These are phyloP conservation scores for Pongo pygmaeus DNA, from an alignment of 2,113 vertebrate genomes.

Conservation along the genomic window DNA sequence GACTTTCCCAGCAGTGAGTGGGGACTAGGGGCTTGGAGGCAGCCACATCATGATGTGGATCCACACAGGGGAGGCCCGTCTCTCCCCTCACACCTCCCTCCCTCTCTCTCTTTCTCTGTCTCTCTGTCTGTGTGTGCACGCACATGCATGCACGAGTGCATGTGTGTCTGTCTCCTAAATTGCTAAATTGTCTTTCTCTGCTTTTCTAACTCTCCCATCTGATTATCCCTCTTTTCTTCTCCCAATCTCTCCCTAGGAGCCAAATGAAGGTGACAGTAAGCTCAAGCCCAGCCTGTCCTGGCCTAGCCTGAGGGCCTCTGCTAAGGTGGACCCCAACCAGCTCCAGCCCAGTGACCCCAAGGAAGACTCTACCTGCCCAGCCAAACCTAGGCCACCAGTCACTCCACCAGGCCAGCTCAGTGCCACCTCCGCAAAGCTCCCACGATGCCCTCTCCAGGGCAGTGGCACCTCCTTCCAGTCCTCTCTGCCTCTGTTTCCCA, in stretches of 20 bases:
- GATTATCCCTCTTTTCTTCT: background rate
- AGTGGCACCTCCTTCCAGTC: background rate
- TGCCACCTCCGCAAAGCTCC: background rate
- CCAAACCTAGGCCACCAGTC: no score
- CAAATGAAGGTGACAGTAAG: background rate
- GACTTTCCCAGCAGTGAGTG: background rate
- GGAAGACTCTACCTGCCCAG: no score
- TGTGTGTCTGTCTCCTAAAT: no score
- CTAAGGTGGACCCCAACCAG: background rate
- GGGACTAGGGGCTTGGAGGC: background rate
- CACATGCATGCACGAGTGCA: fast-evolving
- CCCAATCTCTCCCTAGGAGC: background rate
- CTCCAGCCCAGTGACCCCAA: background rate
- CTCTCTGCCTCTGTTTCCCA: background rate
- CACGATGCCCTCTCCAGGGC: no score
- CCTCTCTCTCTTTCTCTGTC: background rate
- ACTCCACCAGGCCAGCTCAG: background rate
- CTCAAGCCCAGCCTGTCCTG: background rate
- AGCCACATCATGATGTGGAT: no score
- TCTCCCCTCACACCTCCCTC: background rate
- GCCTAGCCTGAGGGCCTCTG: background rate
- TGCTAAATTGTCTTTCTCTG: background rate
- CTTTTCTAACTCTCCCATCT: background rate
- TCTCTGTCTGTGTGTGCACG: no score
- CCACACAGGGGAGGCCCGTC: background rate